phyloP scores from a whole-genome alignment of 2,888 invertebrate species.

The Zygogramma bicolorata region DNA sequence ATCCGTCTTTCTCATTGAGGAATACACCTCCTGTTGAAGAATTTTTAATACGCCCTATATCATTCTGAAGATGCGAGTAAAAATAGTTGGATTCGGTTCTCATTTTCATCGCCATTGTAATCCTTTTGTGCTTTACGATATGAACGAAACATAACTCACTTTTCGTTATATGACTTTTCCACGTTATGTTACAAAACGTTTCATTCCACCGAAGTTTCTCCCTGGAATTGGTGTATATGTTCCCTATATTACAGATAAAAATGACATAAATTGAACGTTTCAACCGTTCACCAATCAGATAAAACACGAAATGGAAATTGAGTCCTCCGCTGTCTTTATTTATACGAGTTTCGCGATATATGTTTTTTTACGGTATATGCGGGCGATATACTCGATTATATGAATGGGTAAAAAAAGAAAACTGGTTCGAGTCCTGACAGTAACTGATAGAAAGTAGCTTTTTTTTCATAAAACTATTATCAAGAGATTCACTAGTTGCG shows the following conservation, averaged over 20 bases:
- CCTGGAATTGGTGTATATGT: neutral
- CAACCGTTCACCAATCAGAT: slow-evolving; percentile 20
- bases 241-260: slow-evolving; percentile 21
- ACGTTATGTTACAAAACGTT: neutral
- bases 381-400: neutral
- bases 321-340: slow-evolving; percentile 1
- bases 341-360: neutral
- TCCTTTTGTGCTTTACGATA: too few relatives aligned
- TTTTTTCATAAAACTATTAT: too few relatives aligned
- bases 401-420: neutral
- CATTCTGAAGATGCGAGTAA: too few relatives aligned
- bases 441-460: too few relatives aligned
- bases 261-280: slow-evolving; percentile 19
- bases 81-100: too few relatives aligned
- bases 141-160: neutral
- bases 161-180: neutral
- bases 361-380: neutral
- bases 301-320: slow-evolving; percentile 26
- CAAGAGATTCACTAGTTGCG: too few relatives aligned
- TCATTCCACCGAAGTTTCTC: neutral
- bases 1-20: too few relatives aligned
- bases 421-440: too few relatives aligned
- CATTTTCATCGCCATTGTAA: too few relatives aligned
- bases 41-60: too few relatives aligned
- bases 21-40: too few relatives aligned